A percentile compares a stretch with the other conserved stretches of the same genome.
Conservation (phyloP, 2,888 invertebrate genomes). For the Vesta saturnalis region DNA sequence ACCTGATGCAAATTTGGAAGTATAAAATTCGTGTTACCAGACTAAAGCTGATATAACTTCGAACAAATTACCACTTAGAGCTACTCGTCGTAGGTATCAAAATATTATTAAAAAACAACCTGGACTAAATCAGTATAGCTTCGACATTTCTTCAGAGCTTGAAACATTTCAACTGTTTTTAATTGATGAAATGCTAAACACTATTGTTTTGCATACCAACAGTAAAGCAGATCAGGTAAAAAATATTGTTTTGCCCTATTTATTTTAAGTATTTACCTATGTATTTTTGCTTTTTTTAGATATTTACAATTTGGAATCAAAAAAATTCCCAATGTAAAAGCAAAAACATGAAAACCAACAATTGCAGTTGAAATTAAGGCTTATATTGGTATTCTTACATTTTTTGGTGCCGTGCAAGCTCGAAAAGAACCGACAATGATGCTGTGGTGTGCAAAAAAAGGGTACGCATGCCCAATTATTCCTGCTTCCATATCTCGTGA, state of each 20-base stretch:
- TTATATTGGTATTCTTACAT: not conserved
- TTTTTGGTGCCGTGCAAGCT: not conserved
- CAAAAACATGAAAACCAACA: not conserved
- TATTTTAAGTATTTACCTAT: not conserved
- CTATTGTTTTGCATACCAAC: constrained; percentile 1
- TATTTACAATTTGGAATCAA: constrained; percentile 4
- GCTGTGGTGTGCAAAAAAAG: constrained; percentile 10
- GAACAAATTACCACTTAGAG: constrained; percentile 4
- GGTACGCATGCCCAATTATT: not conserved
- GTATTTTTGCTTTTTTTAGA: not conserved
- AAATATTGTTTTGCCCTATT: not conserved
- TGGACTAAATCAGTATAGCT: not conserved
- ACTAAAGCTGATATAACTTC: not conserved
- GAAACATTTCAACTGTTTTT: constrained; percentile 5
- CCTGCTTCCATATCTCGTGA: no score
- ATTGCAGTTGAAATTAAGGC: not conserved
- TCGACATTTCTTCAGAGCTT: constrained; percentile 1
- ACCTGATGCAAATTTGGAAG: no score
- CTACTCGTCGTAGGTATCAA: not conserved
- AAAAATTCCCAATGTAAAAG: no score
- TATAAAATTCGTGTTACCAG: constrained; percentile 4
- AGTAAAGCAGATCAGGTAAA: constrained; percentile 11
- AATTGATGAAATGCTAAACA: constrained; percentile 4
- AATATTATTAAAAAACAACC: constrained; percentile 3
- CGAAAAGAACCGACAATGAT: not conserved